Base-by-base conservation (phyloP, 2,113 vertebrate species). In the Megaceryle maxima region DNA sequence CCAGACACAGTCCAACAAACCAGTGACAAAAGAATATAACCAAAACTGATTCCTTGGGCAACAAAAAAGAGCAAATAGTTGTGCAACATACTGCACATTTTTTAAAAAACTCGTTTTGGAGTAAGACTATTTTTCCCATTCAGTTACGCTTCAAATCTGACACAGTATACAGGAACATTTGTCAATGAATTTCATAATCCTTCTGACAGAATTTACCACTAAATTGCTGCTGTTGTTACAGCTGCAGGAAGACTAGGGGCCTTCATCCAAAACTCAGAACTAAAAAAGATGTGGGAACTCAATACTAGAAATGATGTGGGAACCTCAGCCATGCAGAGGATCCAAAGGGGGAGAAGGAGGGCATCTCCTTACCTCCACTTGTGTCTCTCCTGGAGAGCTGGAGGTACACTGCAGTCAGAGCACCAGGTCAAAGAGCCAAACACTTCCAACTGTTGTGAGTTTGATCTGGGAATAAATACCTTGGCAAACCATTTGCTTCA, bases 211-310 rank as follows among this genome's bases (percentile, higher is more conserved):
- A 93, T 60, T 96, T 90, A 92, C 93, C 95, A 90, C 85, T 87
- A 92, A 93, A 89, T 92, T 94, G 83, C 90, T 97, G 93, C 85
- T 96, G 96, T 94, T 97, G 77, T 97, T 97, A 93, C 96, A 97
- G 96, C 95, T 97, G 94, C 96, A 96, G 83, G 92, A 96, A 95
- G 92, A 83, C 64, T 51, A 68, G 76, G 64, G 83, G 56, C 56
- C 93, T 92, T 78, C 83, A 88, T 96, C 92, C 93, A 97, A 96
- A 96, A 74, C 43, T 88, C 51, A 78, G 60, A 41, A n/a, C 68
- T 90, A 64, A 94, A 93, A 97, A 86, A 90, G 76, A 78, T 95
- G 83, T 95, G 85, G 90, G 90, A 96, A 96, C 43, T 90, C 93
- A 90, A 31, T 90, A 44, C 46, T 66, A 81, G 80, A 81, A 96